Conservation (phyloP, 2,797 vertebrate genomes). For the Pygocentrus nattereri region DNA sequence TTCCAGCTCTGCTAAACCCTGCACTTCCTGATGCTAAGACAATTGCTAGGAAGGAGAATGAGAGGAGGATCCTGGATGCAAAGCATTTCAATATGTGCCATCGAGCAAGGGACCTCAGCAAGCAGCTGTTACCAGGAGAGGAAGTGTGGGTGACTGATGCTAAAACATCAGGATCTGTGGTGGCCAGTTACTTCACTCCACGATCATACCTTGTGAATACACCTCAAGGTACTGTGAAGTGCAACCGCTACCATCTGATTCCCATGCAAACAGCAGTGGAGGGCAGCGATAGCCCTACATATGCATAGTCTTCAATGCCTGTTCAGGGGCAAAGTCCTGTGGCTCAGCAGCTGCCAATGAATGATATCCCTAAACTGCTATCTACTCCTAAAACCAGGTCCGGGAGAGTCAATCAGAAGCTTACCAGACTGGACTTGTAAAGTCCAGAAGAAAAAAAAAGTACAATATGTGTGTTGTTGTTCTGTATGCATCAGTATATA, state of each 20-base stretch:
- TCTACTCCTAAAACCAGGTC: constrained; percentile 29
- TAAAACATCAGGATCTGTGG: constrained; percentile 8
- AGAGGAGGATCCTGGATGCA: background rate
- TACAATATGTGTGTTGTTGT: no score
- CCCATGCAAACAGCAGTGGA: background rate
- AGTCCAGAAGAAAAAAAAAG: no score
- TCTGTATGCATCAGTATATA: no score
- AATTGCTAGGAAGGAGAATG: background rate
- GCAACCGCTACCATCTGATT: constrained; percentile 21
- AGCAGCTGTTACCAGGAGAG: constrained; percentile 7
- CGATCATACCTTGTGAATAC: constrained; percentile 32
- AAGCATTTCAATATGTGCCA: background rate
- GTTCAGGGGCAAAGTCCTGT: background rate
- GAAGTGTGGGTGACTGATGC: constrained; percentile 36
- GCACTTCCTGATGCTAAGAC: background rate
- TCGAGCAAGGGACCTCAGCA: background rate
- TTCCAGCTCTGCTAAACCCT: background rate
- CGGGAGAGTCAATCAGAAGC: constrained; percentile 11
- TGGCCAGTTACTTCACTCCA: constrained; percentile 14
- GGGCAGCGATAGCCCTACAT: background rate
- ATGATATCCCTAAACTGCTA: background rate
- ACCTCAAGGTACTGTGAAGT: constrained; percentile 26
- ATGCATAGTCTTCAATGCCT: background rate
- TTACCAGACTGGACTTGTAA: constrained; percentile 14
- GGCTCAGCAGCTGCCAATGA: background rate